phyloP scores from a whole-genome alignment of 2,113 vertebrate species.

The Scomber scombrus region DNA sequence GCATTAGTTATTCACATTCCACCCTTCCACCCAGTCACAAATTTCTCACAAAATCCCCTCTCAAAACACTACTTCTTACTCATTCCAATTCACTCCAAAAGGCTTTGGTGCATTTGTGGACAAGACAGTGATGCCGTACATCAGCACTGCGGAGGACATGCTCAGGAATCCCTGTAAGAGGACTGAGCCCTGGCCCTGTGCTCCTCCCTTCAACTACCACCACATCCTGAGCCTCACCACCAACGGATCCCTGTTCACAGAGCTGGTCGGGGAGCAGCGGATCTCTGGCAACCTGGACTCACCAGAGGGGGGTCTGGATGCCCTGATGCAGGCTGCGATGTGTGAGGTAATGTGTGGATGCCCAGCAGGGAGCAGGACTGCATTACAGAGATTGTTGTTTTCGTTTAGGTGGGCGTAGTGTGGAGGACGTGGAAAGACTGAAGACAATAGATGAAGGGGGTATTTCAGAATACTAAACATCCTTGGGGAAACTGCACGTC shows the following conservation, averaged over 20 bases:
- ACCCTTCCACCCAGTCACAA: constrained; percentile 18
- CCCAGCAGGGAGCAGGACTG: constrained; percentile 47
- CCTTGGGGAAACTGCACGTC: constrained; percentile 24
- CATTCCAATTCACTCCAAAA: constrained; percentile 33
- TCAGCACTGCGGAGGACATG: constrained; percentile 40
- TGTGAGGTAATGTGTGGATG: constrained; percentile 61
- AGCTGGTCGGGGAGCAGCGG: constrained; percentile 45
- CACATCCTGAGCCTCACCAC: constrained; percentile 53
- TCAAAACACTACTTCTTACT: constrained; percentile 27
- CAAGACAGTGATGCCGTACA: constrained; percentile 49
- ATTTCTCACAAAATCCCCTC: constrained; percentile 33
- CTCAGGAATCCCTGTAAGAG: constrained; percentile 33
- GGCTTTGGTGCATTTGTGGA: constrained; percentile 54
- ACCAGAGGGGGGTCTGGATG: constrained; percentile 49
- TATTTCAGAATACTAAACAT: constrained; percentile 41
- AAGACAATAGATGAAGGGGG: constrained; percentile 60
- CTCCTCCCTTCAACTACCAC: constrained; percentile 48
- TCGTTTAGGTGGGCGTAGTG: constrained; percentile 44
- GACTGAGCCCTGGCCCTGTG: constrained; percentile 20
- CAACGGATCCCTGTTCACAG: constrained; percentile 52
- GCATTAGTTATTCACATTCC: constrained; percentile 54
- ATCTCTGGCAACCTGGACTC: constrained; percentile 66
- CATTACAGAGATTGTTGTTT: constrained; percentile 55
- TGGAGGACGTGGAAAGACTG: constrained; percentile 62
- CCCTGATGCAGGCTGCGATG: constrained; percentile 57